These are phyloP conservation scores for Drosophila punjabiensis DNA, from an alignment of 1,140 invertebrate species.

Conservation along the genomic window DNA sequence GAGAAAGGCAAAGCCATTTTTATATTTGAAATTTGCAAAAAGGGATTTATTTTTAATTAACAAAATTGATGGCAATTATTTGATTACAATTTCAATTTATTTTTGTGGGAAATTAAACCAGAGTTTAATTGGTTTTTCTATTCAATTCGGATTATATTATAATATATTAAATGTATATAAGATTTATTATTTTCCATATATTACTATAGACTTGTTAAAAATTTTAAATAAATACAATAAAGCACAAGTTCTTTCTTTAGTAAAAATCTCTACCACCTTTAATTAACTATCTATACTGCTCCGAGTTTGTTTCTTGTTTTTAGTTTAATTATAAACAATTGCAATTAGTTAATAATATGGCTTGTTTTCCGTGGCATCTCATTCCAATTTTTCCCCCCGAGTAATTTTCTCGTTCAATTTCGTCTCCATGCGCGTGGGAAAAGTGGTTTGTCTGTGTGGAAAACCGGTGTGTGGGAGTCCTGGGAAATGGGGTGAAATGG, in stretches of 20 bases:
- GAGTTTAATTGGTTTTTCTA: not conserved
- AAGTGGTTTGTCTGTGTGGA: constrained; percentile 19
- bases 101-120: not conserved
- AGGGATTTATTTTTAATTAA: not conserved
- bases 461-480: not conserved
- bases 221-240: not conserved
- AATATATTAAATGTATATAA: too few species aligned
- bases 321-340: constrained; percentile 13
- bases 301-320: not conserved
- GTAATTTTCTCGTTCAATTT: constrained; percentile 5
- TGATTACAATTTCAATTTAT: not conserved
- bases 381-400: not conserved
- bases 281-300: not conserved
- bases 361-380: not conserved
- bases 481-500: constrained; percentile 5
- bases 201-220: not conserved
- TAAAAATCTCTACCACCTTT: not conserved
- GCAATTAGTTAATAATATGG: constrained; percentile 16
- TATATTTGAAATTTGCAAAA: not conserved
- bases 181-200: not conserved
- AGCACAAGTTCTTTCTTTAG: not conserved
- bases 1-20: not conserved
- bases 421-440: not conserved
- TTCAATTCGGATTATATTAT: not conserved
- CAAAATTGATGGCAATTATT: not conserved